phyloP scores from a whole-genome alignment of 2,888 invertebrate species.

The Tetanocera ferruginea region DNA sequence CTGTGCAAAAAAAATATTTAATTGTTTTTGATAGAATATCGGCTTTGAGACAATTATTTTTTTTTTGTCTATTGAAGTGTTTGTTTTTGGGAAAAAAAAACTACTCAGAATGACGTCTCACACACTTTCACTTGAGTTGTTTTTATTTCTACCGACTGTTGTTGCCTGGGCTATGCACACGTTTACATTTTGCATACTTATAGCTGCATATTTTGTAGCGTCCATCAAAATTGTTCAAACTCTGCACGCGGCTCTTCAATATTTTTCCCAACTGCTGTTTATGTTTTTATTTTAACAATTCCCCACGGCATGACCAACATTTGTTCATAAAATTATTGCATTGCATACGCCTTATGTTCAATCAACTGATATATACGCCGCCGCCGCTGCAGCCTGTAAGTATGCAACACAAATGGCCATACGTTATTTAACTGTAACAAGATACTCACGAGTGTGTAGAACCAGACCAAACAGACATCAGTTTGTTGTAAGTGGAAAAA shows the following conservation, averaged over 20 bases:
- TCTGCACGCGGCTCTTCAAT: neutral
- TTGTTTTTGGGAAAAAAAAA: too few relatives aligned
- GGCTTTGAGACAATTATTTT: too few relatives aligned
- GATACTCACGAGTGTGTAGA: neutral
- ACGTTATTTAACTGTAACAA: conserved; percentile 21
- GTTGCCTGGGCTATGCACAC: neutral
- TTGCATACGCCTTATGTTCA: neutral
- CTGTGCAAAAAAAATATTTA: conserved; percentile 10
- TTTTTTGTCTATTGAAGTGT: too few relatives aligned
- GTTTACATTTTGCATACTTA: neutral
- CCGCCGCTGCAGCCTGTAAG: neutral
- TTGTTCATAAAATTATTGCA: conserved; percentile 36
- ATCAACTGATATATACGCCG: neutral
- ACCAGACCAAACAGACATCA: too few relatives aligned
- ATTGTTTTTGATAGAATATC: neutral
- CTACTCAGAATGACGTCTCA: too few relatives aligned
- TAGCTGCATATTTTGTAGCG: conserved; percentile 1
- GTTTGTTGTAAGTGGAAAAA: too few relatives aligned
- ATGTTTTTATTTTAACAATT: conserved; percentile 15
- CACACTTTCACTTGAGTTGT: too few relatives aligned
- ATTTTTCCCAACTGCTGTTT: neutral
- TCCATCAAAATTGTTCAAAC: neutral
- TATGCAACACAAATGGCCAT: conserved; percentile 14
- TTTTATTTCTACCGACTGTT: neutral
- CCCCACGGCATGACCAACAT: conserved; percentile 30